Evolutionary conservation across 2,113 vertebrate species (phyloP).

Genomic region (Aplodontia rufa): DNA sequence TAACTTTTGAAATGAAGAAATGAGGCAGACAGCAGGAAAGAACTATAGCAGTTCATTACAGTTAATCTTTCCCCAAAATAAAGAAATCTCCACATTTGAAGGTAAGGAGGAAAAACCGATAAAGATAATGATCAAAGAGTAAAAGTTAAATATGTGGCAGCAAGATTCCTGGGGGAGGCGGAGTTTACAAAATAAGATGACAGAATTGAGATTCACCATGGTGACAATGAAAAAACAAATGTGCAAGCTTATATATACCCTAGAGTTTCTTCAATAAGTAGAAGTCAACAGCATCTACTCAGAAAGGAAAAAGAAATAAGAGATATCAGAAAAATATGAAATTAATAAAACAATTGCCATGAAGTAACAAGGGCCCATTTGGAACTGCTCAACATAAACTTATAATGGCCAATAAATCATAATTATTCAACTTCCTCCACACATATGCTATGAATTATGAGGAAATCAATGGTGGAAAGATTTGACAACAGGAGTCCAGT

Average conservation of each 20-base stretch:
- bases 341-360: conserved; percentile 28
- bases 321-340: conserved; percentile 21
- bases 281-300: background rate
- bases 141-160: background rate
- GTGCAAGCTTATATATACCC: background rate
- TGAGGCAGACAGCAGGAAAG: background rate
- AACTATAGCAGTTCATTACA: background rate
- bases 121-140: background rate
- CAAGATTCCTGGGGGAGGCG: conserved; percentile 1
- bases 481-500: background rate
- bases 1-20: background rate
- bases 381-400: conserved; percentile 3
- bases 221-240: background rate
- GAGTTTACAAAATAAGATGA: conserved; percentile 29
- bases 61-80: background rate
- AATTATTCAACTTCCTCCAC: conserved; percentile 13
- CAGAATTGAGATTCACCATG: background rate
- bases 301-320: background rate
- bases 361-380: background rate
- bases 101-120: background rate
- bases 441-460: background rate
- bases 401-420: background rate
- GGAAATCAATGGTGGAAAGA: background rate
- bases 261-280: background rate
- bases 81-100: background rate